Percentiles rank a stretch among this genome's conserved stretches.
These are phyloP conservation scores for Drosophila truncata DNA, from an alignment of 1,140 invertebrate species.

Conservation along the genomic window DNA sequence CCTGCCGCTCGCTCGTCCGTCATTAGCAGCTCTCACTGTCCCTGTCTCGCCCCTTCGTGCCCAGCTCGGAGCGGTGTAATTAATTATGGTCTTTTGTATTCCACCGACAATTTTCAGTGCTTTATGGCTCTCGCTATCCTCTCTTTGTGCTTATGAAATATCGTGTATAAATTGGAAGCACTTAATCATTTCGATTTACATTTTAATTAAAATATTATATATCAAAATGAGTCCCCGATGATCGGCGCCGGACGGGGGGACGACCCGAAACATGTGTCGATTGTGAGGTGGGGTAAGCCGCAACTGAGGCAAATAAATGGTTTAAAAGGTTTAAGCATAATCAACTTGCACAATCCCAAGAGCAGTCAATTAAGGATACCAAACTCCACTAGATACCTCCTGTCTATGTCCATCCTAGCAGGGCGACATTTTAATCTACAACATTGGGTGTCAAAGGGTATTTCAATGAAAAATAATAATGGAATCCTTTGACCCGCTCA, in stretches of 20 bases:
- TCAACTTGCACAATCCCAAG: neutral
- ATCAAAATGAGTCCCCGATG: conserved; percentile 66
- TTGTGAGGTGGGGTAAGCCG: conserved; percentile 4
- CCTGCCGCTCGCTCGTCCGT: conserved; percentile 15
- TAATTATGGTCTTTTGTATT: conserved; percentile 82
- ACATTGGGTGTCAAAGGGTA: conserved; percentile 57
- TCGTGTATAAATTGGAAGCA: conserved; percentile 80
- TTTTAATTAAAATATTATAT: conserved; percentile 84
- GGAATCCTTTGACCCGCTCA: conserved; percentile 48
- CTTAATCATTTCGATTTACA: conserved; percentile 83
- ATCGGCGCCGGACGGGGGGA: conserved; percentile 22
- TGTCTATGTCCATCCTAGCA: too few relatives aligned
- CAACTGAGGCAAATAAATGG: conserved; percentile 9
- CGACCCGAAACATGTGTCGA: conserved; percentile 49
- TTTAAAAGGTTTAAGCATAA: neutral
- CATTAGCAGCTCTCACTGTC: conserved; percentile 22
- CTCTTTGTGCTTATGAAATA: conserved; percentile 69
- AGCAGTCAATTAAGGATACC: conserved; percentile 6
- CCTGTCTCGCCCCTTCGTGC: conserved; percentile 52
- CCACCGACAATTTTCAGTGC: conserved; percentile 80
- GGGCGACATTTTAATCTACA: conserved; percentile 43
- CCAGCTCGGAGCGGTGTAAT: conserved; percentile 71
- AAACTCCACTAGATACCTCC: neutral
- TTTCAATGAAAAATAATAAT: conserved; percentile 76
- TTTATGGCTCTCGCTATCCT: conserved; percentile 57